Percentiles rank a stretch among this genome's conserved stretches.
These are phyloP conservation scores for Aphis craccivora DNA, from an alignment of 1,140 invertebrate genomes.

Conservation along the genomic window DNA sequence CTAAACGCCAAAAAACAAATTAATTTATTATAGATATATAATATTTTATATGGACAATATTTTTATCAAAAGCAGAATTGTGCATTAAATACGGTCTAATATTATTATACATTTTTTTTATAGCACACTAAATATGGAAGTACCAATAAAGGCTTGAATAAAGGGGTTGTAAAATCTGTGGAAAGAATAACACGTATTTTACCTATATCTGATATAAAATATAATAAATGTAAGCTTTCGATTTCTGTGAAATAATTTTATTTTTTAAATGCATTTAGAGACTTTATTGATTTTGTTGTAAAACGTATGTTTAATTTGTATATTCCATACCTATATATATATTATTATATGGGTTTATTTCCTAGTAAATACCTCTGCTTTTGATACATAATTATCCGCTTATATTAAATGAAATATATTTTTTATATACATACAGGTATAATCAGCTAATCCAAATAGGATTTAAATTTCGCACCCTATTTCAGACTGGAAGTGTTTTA, in stretches of 20 bases:
- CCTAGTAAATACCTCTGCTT: not conserved
- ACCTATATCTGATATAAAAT: too few relatives aligned
- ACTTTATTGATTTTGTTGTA: not conserved
- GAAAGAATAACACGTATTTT: too few relatives aligned
- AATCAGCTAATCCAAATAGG: constrained; percentile 13
- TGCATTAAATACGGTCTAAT: not conserved
- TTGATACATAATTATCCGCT: constrained; percentile 20
- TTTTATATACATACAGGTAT: not conserved
- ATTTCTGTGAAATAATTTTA: too few relatives aligned
- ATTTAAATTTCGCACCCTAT: constrained; percentile 31
- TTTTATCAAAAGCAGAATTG: not conserved
- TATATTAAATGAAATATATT: not conserved
- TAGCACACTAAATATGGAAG: not conserved
- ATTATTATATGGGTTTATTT: not conserved
- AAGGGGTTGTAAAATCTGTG: too few relatives aligned
- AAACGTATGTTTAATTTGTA: not conserved
- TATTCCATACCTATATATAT: too few relatives aligned
- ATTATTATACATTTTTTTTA: not conserved
- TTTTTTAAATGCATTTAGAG: not conserved
- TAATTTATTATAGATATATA: not conserved
- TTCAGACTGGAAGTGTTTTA: constrained; percentile 21
- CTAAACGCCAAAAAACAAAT: too few relatives aligned
- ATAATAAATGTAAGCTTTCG: too few relatives aligned
- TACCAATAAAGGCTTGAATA: not conserved
- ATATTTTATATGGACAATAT: not conserved